phyloP scores from a whole-genome alignment of 2,797 vertebrate species.

The Spatula versicolor region DNA sequence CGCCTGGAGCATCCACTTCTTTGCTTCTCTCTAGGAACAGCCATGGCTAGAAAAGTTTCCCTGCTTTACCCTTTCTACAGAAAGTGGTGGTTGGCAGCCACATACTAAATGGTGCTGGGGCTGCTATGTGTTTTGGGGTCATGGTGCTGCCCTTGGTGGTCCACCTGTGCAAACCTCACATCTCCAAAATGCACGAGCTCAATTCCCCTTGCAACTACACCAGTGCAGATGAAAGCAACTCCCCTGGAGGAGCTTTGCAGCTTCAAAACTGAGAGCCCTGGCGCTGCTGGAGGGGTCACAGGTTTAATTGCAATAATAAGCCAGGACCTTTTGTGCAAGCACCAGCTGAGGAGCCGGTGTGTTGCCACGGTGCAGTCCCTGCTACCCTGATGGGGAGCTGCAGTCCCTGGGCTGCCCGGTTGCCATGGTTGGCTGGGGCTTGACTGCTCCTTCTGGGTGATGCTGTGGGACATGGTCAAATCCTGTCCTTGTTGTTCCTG shows the following conservation, averaged over 20 bases:
- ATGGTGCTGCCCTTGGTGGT: not conserved
- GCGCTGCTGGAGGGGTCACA: not conserved
- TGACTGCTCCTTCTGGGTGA: not conserved
- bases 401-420: not conserved
- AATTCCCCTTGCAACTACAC: not conserved
- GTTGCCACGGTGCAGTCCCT: not conserved
- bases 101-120: not conserved
- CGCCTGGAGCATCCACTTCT: not conserved
- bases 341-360: too few relatives aligned
- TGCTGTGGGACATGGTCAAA: not conserved
- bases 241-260: not conserved
- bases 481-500: not conserved
- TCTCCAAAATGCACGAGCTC: not conserved
- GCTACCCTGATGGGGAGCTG: not conserved
- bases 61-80: not conserved
- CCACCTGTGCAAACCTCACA: not conserved
- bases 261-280: not conserved
- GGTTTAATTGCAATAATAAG: accelerated
- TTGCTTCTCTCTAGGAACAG: not conserved
- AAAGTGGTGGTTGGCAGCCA: not conserved
- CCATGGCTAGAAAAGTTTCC: not conserved
- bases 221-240: not conserved
- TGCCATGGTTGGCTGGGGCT: not conserved
- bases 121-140: not conserved
- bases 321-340: not conserved